These are phyloP conservation scores for Xenopus tropicalis DNA, from an alignment of 2,113 vertebrate species.

Conservation along the genomic window UCB_Xtro_10.0 CM004446.2:62886501-62887000, in stretches of 20 bases:
- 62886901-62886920: too few species aligned
- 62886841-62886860: too few species aligned
- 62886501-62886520: slow-evolving; percentile 1
- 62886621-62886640: background rate
- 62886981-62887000: too few species aligned
- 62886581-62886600: background rate
- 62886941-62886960: too few species aligned
- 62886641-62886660: background rate
- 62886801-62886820: too few species aligned
- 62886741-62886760: background rate
- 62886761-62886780: background rate
- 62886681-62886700: background rate
- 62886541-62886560: background rate
- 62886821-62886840: too few species aligned
- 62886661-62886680: background rate
- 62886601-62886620: background rate
- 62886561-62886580: background rate
- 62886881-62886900: too few species aligned
- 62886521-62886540: background rate
- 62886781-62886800: too few species aligned
- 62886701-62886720: background rate
- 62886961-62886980: too few species aligned
- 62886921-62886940: too few species aligned
- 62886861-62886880: too few species aligned
- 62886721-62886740: background rate